Conservation (phyloP, 2,888 invertebrate species). For the Nematopogon swammerdamellus region DNA sequence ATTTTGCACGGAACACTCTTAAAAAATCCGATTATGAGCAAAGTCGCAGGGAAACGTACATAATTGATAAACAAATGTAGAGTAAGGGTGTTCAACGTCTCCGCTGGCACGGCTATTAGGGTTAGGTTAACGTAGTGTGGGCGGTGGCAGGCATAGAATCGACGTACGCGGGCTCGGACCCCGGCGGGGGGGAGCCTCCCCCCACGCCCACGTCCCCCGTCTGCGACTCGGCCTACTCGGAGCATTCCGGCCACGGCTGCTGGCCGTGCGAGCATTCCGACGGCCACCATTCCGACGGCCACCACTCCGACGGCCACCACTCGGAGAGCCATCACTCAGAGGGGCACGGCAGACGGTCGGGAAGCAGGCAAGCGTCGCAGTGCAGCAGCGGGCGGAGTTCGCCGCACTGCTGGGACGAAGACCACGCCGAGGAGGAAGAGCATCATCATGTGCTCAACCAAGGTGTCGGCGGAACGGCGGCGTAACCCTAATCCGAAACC, state of each 20-base stretch:
- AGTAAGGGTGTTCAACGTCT: too few species aligned
- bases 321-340: conserved; percentile 22
- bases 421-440: conserved; percentile 31
- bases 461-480: conserved; percentile 31
- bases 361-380: conserved; percentile 31
- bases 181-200: conserved; percentile 47
- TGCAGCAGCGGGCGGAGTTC: conserved; percentile 45
- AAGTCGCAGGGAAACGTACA: too few species aligned
- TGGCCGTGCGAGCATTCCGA: conserved; percentile 48
- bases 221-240: conserved; percentile 50
- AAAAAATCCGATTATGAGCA: too few species aligned
- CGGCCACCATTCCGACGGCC: conserved; percentile 29
- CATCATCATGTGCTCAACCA: conserved; percentile 35
- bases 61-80: too few species aligned
- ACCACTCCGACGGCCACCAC: conserved; percentile 24
- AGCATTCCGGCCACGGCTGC: conserved; percentile 36
- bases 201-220: conserved; percentile 47
- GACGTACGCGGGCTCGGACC: conserved; percentile 25
- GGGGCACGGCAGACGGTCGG: conserved; percentile 12
- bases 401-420: conserved; percentile 43
- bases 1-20: too few species aligned
- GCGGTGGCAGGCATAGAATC: conserved; percentile 37
- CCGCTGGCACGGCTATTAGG: too few species aligned
- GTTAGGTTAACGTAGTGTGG: conserved; percentile 1
- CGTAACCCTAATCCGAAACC: background rate